Percentiles rank a stretch among this genome's conserved stretches.
These are phyloP conservation scores for Tympanoctomys barrerae DNA, from an alignment of 2,797 vertebrate genomes.

Conservation along the genomic window DNA sequence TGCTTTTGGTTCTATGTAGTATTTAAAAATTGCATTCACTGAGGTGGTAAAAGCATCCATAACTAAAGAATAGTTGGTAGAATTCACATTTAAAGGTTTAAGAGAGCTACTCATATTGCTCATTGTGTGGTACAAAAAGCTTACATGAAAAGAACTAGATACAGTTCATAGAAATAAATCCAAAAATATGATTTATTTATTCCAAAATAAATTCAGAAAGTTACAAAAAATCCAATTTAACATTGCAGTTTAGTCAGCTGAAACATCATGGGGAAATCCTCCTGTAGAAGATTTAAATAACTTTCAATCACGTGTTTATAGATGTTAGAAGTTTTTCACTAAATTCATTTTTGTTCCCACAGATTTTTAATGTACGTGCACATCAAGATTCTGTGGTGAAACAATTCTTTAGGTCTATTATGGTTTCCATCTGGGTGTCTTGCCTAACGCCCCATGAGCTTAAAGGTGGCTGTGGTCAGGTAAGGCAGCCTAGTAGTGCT, in stretches of 20 bases:
- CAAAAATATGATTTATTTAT: constrained; percentile 63
- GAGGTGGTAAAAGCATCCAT: constrained; percentile 39
- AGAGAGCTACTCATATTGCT: constrained; percentile 45
- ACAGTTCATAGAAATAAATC: constrained; percentile 49
- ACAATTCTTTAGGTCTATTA: neutral
- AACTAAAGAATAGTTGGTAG: constrained; percentile 58
- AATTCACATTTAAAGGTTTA: constrained; percentile 40
- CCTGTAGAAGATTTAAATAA: neutral
- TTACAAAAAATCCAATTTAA: constrained; percentile 45
- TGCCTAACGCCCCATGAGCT: neutral
- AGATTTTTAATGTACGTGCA: constrained; percentile 29
- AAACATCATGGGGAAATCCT: constrained; percentile 6
- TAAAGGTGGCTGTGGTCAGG: neutral
- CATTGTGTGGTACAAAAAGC: constrained; percentile 27
- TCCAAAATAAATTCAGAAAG: constrained; percentile 58
- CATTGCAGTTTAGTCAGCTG: constrained; percentile 4
- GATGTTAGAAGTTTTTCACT: neutral
- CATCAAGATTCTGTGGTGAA: constrained; percentile 59
- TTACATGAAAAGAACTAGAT: constrained; percentile 24
- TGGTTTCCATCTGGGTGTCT: no score
- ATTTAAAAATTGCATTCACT: constrained; percentile 45
- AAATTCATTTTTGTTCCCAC: constrained; percentile 15
- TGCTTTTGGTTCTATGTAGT: neutral
- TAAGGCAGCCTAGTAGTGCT: no score
- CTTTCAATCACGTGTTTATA: constrained; percentile 39